Percentiles rank a stretch among this genome's conserved stretches.
Conservation (phyloP, 2,113 vertebrate genomes). For the Ceratotherium simum region DNA sequence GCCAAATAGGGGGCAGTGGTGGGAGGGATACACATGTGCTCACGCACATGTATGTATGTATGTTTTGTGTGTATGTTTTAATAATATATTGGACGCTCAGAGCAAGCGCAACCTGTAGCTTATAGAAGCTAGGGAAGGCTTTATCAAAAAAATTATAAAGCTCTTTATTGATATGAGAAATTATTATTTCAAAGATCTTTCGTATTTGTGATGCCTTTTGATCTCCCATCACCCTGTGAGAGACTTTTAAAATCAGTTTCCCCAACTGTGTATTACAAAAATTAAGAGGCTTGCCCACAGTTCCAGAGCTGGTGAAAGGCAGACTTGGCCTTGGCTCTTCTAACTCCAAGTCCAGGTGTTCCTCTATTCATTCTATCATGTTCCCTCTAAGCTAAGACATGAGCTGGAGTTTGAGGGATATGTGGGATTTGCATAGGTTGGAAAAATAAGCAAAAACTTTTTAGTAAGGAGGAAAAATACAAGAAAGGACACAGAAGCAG, state of each 20-base stretch:
- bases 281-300: too few species aligned
- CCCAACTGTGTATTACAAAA: neutral
- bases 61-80: neutral
- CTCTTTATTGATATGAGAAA: neutral
- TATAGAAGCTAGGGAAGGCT: neutral
- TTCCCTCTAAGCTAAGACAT: neutral
- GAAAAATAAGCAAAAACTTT: conserved; percentile 11
- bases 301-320: neutral
- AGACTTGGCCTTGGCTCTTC: neutral
- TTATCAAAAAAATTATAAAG: neutral
- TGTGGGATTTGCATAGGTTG: neutral
- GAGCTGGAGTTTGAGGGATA: neutral
- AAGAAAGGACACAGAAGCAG: neutral
- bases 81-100: neutral
- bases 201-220: neutral
- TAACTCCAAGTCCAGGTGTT: neutral
- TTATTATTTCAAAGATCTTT: neutral
- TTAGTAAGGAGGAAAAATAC: neutral
- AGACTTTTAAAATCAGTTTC: neutral
- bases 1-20: neutral
- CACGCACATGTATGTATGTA: accelerated
- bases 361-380: neutral
- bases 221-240: neutral
- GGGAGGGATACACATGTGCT: neutral
- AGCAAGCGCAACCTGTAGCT: neutral